These are phyloP conservation scores for Cryptocephalus primarius DNA, from an alignment of 2,888 invertebrate genomes.

Conservation along the genomic window DNA sequence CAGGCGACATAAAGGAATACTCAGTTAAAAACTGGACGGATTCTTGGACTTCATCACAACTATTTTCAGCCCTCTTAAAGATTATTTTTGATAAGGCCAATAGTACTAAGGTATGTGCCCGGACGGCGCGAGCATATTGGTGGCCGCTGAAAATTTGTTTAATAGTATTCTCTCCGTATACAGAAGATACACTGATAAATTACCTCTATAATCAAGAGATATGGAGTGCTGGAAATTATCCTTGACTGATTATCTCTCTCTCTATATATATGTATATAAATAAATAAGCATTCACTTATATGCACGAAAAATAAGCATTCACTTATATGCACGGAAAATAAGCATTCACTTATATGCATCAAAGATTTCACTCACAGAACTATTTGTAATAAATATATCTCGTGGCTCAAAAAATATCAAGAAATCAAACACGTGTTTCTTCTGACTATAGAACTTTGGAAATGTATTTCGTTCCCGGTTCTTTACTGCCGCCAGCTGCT, in stretches of 20 bases:
- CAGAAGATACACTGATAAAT: conserved; percentile 7
- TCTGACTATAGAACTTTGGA: not conserved
- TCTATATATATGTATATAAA: conserved; percentile 1
- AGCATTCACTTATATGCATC: no score
- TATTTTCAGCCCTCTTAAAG: no score
- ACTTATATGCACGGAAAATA: not conserved
- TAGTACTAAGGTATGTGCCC: no score
- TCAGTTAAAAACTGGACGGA: no score
- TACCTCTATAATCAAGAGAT: conserved; percentile 3
- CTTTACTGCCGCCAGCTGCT: conserved; percentile 1
- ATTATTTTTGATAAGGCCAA: no score
- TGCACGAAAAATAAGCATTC: not conserved
- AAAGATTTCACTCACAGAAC: not conserved
- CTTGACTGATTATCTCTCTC: not conserved
- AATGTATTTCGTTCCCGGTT: not conserved
- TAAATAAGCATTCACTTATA: not conserved
- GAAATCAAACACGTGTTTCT: not conserved
- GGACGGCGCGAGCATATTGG: no score
- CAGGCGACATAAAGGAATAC: no score
- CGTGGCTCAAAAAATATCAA: not conserved
- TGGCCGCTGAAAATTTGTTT: no score
- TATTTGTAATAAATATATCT: conserved; percentile 1
- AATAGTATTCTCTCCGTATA: conserved; percentile 20
- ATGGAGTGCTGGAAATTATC: conserved; percentile 1
- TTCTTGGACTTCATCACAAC: no score